phyloP scores from a whole-genome alignment of 2,113 vertebrate genomes.

The Merops nubicus region DNA sequence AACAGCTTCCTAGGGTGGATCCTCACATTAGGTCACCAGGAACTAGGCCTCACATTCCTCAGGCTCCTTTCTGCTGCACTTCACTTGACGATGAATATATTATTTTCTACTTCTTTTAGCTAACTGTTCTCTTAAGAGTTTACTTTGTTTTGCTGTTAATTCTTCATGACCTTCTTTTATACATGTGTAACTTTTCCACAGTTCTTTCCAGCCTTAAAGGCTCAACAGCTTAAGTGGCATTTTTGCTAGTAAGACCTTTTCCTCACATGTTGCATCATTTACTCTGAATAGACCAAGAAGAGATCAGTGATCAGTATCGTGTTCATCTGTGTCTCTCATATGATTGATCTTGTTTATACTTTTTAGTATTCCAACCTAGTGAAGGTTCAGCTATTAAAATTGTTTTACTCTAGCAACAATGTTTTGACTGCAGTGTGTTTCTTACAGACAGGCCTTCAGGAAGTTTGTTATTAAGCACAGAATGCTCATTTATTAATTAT shows the following conservation, averaged over 20 bases:
- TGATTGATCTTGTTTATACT: neutral
- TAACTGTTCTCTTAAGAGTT: neutral
- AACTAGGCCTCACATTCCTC: neutral
- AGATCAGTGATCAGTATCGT: neutral
- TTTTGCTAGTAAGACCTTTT: neutral
- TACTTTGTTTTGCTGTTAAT: neutral
- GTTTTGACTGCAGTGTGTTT: neutral
- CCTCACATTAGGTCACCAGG: neutral
- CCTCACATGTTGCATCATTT: neutral
- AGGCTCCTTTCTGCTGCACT: neutral
- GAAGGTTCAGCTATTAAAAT: neutral
- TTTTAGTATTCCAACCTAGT: neutral
- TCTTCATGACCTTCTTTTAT: neutral
- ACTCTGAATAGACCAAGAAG: neutral
- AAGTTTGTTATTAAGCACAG: neutral
- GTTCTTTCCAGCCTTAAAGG: neutral
- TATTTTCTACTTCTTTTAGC: neutral
- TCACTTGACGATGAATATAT: neutral
- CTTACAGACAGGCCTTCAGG: neutral
- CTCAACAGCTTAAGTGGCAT: accelerated
- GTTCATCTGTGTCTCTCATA: neutral
- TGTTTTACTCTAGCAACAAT: neutral
- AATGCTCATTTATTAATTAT: neutral
- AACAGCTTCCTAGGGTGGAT: neutral
- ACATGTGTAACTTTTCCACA: too few species aligned